Evolutionary conservation across 2,113 vertebrate genomes (phyloP), one percentile per base, ranked within the genome.

Genomic region (Petroica traversi): DNA sequence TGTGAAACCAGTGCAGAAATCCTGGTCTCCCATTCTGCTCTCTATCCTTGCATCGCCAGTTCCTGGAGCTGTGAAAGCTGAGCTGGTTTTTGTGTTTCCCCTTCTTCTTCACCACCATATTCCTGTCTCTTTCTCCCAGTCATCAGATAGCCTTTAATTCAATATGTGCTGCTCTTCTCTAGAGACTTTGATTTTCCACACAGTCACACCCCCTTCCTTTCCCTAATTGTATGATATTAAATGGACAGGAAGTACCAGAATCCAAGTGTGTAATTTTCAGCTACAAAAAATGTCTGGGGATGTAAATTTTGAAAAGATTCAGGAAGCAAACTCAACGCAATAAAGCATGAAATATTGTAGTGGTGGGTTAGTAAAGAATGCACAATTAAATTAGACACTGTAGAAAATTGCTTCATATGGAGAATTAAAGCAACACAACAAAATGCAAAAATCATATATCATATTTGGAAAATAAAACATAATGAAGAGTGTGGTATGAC

Each of bases 171-270:
- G 22, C 14, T 73, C 26, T 63, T 4, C 9, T 64, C 5, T 33
- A 51, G 55, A 43, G 8, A 11, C 11, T 91, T 81, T 3, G 38
- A 3, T 52, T 85, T 78, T 61, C 16, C 31, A 46, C 14, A n/a
- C 9, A n/a, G 11, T 59, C 6, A 8, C 9, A 36, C 1, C 0
- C 2, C 2, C 7, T 71, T 71, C 9, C 18, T 85, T 78, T 20
- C 26, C 18, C 41, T 48, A 11, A 34, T 4, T 29, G 2, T 52
- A 24, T 18, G 9, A 13, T 12, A 38, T 20, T 38, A 73, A 40
- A 41, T 61, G 29, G 13, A 68, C 40, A 61, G 46, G 11, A 12
- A 58, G 20, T 36, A n/a, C 14, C 12, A 31, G 6, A 69, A 10
- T 57, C 48, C 22, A 69, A 38, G 8, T 20, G 61, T 5, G 11